Evolutionary conservation across 2,888 invertebrate genomes (phyloP), one percentile per base, ranked within the genome.

Genomic region (Chaitophorus viminalis): DNA sequence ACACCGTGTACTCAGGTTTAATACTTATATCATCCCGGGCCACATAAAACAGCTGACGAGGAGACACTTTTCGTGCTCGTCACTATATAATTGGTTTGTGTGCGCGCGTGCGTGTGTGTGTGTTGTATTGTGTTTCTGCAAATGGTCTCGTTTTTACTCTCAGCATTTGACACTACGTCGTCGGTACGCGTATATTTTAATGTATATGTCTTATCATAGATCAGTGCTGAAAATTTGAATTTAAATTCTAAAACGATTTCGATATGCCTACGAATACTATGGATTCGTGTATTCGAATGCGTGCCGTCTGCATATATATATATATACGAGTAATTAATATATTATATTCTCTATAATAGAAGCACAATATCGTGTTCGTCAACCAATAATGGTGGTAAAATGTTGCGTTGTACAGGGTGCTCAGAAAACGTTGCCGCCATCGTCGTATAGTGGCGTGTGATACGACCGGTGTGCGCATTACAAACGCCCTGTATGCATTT

Each of bases 221-320:
- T 2, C 25, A 60, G 36, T 21, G 60, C n/a, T n/a, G n/a, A n/a
- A n/a, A n/a, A n/a, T n/a, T n/a, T n/a, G n/a, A n/a, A n/a, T n/a
- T n/a, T n/a, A n/a, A 65, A 65, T 25, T 25, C 36, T 78, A n/a
- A 6, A 78, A 36, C 36, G 60, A 60, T 79, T 79, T 65, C 60
- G n/a, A n/a, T 54, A 54, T 0, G 31, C 33, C 18, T n/a, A 25
- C 60, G 25, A 2, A 25, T 60, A 60, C 25, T 60, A n/a, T n/a
- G n/a, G n/a, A n/a, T n/a, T n/a, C n/a, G n/a, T n/a, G n/a, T n/a
- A n/a, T n/a, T n/a, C n/a, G n/a, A n/a, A n/a, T n/a, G n/a, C n/a
- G n/a, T n/a, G n/a, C n/a, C n/a, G n/a, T n/a, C n/a, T n/a, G n/a
- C n/a, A n/a, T n/a, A n/a, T n/a, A n/a, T n/a, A 60, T 8, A 17